Evolutionary conservation across 2,888 invertebrate genomes (phyloP), one percentile per base, ranked within the genome.

Genomic region (Ommatoiulus sabulosus): DNA sequence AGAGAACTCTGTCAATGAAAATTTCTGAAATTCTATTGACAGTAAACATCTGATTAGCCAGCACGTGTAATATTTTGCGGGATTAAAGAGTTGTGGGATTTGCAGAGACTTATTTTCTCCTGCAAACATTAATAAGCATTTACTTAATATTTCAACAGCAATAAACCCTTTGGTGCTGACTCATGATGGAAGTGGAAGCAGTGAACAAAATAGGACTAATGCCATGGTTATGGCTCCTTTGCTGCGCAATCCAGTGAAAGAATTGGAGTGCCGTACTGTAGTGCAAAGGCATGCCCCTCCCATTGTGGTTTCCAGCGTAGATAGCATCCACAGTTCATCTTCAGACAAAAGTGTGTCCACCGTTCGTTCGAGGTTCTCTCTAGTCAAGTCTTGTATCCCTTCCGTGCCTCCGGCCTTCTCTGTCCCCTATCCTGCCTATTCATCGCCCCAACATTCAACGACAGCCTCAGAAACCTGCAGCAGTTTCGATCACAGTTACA

Each of bases 331-430:
- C 89, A 91, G 91, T 87, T 91, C 91, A 7, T 90, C 91, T 15
- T 91, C 91, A 3, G 90, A 91, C 44, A 90, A 91, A 52, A 48
- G 87, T 15, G 91, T 91, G 63, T 91, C 91, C 17, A 91, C 91
- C 15, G 90, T 90, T 35, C 90, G 90, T 57, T 90, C 90, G 0
- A 89, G 90, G 52, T 90, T 90, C 87, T 90, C 90, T 24, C 89
- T 90, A 48, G 89, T 90, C 90, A 84, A 88, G 89, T 35, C 90
- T 89, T 48, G 89, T n/a, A 90, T 89, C 84, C 89, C 89, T 10
- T 89, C 90, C 5, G 88, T 90, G 7, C 90, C 90, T 15, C 80
- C 95, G 95, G 89, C 94, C 95, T 90, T 95, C 96, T 6, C 94
- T 94, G 90, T 93, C 94, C 7, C 94, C 94, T 88, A 90, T 90